These are phyloP conservation scores for Eristalis pertinax DNA, from an alignment of 2,888 invertebrate genomes.

Conservation along the genomic window DNA sequence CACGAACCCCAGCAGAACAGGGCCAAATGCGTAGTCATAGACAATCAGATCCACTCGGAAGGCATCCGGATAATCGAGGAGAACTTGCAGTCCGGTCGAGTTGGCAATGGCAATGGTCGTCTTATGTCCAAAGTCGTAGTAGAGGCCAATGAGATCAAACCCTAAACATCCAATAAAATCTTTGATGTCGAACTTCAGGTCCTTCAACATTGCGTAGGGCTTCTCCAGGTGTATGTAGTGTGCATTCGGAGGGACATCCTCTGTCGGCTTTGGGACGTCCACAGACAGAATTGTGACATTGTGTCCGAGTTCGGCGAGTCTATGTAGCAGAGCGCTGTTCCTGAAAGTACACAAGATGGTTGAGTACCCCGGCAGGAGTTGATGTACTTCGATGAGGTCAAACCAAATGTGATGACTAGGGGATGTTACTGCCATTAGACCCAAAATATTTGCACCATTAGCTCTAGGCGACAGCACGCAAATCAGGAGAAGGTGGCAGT, in stretches of 20 bases:
- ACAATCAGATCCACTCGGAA: conserved; percentile 77
- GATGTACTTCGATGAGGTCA: neutral
- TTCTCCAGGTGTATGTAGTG: conserved; percentile 75
- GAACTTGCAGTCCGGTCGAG: conserved; percentile 72
- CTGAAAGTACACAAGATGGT: neutral
- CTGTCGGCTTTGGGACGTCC: conserved; percentile 68
- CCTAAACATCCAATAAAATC: conserved; percentile 11
- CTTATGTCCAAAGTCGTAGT: conserved; percentile 65
- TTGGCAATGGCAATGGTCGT: conserved; percentile 48
- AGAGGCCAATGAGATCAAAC: conserved; percentile 39
- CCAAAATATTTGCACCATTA: conserved; percentile 73
- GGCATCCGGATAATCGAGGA: conserved; percentile 75
- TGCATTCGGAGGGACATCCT: conserved; percentile 71
- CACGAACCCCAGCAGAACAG: conserved; percentile 76
- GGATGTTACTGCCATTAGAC: conserved; percentile 73
- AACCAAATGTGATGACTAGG: conserved; percentile 75
- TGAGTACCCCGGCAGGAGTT: neutral
- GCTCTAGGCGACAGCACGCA: too few relatives aligned
- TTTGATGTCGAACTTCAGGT: conserved; percentile 46
- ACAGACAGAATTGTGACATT: conserved; percentile 74
- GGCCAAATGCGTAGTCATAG: conserved; percentile 76
- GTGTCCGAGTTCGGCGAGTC: conserved; percentile 73
- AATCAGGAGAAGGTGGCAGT: too few relatives aligned
- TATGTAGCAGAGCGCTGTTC: conserved; percentile 73
- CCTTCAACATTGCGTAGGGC: conserved; percentile 61